A percentile compares a stretch with the other conserved stretches of the same genome.
Conservation (phyloP, 2,113 vertebrate species). For the Chlamydotis undulata region DNA sequence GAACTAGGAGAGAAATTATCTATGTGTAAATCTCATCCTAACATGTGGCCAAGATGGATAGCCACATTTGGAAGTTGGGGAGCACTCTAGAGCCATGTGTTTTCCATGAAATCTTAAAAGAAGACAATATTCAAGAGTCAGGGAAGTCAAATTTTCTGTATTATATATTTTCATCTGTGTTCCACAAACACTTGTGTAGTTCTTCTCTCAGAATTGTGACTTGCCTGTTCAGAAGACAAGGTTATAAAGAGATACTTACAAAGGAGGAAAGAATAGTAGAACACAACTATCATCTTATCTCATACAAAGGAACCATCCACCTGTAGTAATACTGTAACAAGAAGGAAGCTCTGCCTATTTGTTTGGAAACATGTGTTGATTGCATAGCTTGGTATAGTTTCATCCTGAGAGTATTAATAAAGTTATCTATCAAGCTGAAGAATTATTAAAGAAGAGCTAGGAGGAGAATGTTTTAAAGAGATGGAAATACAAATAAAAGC, state of each 20-base stretch:
- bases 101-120: background rate
- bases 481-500: background rate
- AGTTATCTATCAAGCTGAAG: background rate
- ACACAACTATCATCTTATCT: background rate
- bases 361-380: background rate
- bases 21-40: background rate
- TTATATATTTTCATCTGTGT: background rate
- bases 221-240: background rate
- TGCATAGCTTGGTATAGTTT: background rate
- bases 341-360: background rate
- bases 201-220: background rate
- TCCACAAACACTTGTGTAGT: background rate
- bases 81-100: background rate
- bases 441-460: background rate
- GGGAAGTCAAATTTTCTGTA: background rate
- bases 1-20: background rate
- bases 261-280: background rate
- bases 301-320: background rate
- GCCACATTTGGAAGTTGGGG: background rate
- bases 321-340: background rate
- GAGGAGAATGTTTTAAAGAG: background rate
- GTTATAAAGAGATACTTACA: background rate
- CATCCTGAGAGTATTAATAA: background rate
- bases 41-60: background rate
- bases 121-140: fast-evolving